These are phyloP conservation scores for Sinhomidia bicolor DNA, from an alignment of 2,888 invertebrate genomes.

Conservation along the genomic window DNA sequence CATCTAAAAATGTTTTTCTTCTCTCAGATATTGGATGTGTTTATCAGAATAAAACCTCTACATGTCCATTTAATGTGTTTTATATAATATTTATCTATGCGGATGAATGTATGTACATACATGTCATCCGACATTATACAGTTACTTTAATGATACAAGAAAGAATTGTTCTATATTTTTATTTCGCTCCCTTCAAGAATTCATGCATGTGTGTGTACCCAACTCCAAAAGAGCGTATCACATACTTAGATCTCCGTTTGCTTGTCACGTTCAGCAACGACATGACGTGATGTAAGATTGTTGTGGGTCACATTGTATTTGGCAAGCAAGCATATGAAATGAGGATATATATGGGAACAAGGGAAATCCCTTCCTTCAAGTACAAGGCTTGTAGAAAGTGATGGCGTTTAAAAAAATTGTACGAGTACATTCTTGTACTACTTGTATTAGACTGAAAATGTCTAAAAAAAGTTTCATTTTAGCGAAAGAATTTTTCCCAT, in stretches of 20 bases:
- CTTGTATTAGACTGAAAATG: conserved; percentile 32
- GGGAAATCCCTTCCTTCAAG: conserved; percentile 23
- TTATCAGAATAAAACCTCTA: too few relatives aligned
- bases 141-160: conserved; percentile 23
- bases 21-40: too few relatives aligned
- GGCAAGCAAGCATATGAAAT: conserved; percentile 21
- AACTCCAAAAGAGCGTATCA: background rate
- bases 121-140: background rate
- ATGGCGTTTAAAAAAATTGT: background rate
- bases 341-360: background rate
- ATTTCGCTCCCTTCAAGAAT: background rate
- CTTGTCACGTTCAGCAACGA: conserved; percentile 48
- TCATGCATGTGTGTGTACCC: background rate
- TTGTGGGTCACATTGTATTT: conserved; percentile 47
- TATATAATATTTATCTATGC: background rate
- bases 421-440: conserved; percentile 7
- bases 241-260: background rate
- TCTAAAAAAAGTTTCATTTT: conserved; percentile 36
- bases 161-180: background rate
- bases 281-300: conserved; percentile 57
- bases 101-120: background rate
- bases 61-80: too few relatives aligned
- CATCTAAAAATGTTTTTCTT: too few relatives aligned
- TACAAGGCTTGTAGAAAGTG: conserved; percentile 1
- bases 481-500: background rate